Evolutionary conservation across 1,140 invertebrate species (phyloP), one percentile per base, ranked within the genome.

Genomic region (Diachasmimorpha longicaudata): DNA sequence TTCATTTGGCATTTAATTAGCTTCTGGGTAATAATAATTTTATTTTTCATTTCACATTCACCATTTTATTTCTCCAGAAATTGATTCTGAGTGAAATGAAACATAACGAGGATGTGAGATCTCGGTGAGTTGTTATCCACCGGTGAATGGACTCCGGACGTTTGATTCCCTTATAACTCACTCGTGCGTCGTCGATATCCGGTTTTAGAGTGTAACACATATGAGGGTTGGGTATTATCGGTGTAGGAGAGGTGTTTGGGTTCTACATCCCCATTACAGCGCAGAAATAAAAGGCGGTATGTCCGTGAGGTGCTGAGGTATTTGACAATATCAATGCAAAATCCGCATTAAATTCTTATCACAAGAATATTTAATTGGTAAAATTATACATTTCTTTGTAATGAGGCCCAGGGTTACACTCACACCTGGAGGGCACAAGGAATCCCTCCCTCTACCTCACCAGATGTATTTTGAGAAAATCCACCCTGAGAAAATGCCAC

Each of bases 1-100:
- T 83, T 81, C 81, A 81, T 83, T 83, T 81, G 79, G 80, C 79
- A 82, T 83, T 83, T 83, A 83, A 83, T 83, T 83, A 83, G 79
- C 80, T 77, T 78, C 78, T 80, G 48, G 48, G 48, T 21, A 55
- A 55, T 55, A 55, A 55, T 19, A 55, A 19, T 55, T 55, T 82
- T 80, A 80, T 77, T 69, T 69, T 63, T 76, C 78, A 76, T 10
- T 42, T 42, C 9, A 13, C 39, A 9, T 42, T 42, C 39, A 42
- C 39, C 39, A 10, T 70, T 79, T 63, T 42, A 37, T n/a, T 52
- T 72, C 71, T n/a, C 63, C 77, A 69, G 77, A 80, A 74, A 76
- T 68, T 76, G 70, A 71, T 69, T 79, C 73, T 68, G 39, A 55
- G 48, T 55, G n/a, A 55, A 55, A 16, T 55, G 48, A 55, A 55